Base-by-base conservation (phyloP, 2,113 vertebrate species). In the Amia ocellicauda region DNA sequence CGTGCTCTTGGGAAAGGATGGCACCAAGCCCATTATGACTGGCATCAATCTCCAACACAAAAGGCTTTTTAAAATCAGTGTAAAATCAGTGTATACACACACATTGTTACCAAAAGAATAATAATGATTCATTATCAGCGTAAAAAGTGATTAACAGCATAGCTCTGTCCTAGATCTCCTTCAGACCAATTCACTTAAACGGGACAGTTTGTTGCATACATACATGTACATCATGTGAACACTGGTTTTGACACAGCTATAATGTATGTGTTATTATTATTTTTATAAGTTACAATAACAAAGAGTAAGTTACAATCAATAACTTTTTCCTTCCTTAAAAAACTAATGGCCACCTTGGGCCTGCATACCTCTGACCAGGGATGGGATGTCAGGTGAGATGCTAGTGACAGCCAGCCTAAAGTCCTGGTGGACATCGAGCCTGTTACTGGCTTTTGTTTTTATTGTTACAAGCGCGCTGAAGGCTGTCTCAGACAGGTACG, bases 21-120 rank as follows among this genome's bases (percentile, higher is more conserved):
- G 58, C 23, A n/a, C n/a, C n/a, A n/a, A n/a, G n/a, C n/a, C n/a
- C n/a, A n/a, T n/a, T n/a, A n/a, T n/a, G n/a, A n/a, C 23, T 60
- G 11, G 58, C 40, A n/a, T 60, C 58, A 26, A 45, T 47, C 41
- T 60, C 58, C 20, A 60, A n/a, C 4, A 27, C 9, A 45, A 53
- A 67, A 20, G 47, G 20, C 49, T 27, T 60, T n/a, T n/a, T n/a
- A n/a, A n/a, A n/a, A n/a, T n/a, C n/a, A n/a, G n/a, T n/a, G n/a
- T n/a, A n/a, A n/a, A n/a, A n/a, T n/a, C n/a, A n/a, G n/a, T n/a
- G n/a, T n/a, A n/a, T 7, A 29, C 5, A 56, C 53, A 27, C 53
- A 56, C 23, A 56, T 14, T 16, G 10, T 56, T 56, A 49, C 45
- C 45, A 49, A 3, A 49, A 49, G 9, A 49, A 49, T 49, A 11